Evolutionary conservation across 2,888 invertebrate genomes (phyloP).

Genomic region (Xanthia togata): DNA sequence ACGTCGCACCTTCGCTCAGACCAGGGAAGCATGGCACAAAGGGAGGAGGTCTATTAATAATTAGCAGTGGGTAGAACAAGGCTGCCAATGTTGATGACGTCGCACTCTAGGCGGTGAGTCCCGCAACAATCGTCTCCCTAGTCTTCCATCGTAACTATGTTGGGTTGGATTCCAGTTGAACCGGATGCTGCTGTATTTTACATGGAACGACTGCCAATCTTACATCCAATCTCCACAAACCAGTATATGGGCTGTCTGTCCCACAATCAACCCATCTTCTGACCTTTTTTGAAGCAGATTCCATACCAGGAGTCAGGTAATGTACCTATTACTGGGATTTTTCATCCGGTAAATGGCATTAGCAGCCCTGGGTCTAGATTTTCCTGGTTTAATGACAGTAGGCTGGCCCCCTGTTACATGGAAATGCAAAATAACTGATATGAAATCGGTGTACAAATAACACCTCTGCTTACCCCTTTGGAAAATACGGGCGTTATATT

Average conservation of each 20-base stretch:
- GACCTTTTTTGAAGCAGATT: neutral
- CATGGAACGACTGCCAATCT: too few species aligned
- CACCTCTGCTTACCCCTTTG: neutral
- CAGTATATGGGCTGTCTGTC: neutral
- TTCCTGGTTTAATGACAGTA: neutral
- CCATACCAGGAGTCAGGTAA: neutral
- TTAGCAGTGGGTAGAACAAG: too few species aligned
- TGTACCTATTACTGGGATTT: neutral
- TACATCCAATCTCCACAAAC: neutral
- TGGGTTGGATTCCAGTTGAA: neutral
- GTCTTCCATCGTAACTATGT: too few species aligned
- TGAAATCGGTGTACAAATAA: neutral
- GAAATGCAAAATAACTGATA: neutral
- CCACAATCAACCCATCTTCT: neutral
- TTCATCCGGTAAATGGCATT: neutral
- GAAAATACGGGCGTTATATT: neutral
- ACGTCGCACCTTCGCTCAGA: neutral
- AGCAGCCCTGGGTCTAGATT: neutral
- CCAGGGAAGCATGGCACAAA: too few species aligned
- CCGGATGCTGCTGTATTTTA: neutral
- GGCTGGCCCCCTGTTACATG: neutral
- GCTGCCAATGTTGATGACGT: too few species aligned
- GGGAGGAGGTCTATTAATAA: too few species aligned
- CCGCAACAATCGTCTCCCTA: too few species aligned
- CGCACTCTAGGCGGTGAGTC: too few species aligned